Evolutionary conservation across 1,140 invertebrate species (phyloP).

Genomic region (Notospermus geniculatus): DNA sequence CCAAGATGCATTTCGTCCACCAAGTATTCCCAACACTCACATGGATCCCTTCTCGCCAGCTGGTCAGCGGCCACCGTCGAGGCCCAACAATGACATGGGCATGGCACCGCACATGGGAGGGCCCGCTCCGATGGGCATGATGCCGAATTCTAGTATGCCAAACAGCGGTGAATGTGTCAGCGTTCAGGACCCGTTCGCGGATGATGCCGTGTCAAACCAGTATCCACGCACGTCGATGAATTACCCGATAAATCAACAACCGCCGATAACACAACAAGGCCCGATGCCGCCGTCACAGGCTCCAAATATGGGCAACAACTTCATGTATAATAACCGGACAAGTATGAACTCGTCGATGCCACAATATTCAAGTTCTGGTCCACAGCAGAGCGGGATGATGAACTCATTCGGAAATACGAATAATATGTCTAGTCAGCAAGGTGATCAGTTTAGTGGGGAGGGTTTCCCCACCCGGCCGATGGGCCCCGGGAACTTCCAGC

Average conservation of each 20-base stretch:
- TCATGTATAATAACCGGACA: no score
- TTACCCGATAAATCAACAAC: neutral
- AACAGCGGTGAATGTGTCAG: conserved; percentile 47
- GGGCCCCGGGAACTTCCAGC: no score
- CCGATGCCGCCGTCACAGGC: no score
- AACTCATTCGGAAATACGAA: no score
- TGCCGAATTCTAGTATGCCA: conserved; percentile 21
- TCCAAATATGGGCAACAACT: no score
- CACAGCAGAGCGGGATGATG: no score
- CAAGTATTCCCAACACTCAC: conserved; percentile 61
- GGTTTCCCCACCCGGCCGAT: no score
- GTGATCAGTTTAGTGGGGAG: no score
- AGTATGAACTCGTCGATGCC: no score
- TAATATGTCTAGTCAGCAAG: no score
- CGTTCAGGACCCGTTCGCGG: conserved; percentile 53
- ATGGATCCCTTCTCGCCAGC: conserved; percentile 75
- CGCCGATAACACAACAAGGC: no score
- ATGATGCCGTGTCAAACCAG: conserved; percentile 33
- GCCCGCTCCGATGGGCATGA: conserved; percentile 16
- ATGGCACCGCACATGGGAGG: conserved; percentile 6
- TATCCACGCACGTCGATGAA: conserved; percentile 17
- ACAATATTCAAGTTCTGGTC: no score
- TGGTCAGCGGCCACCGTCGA: conserved; percentile 61
- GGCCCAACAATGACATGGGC: conserved; percentile 51
- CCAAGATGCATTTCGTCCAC: conserved; percentile 84